phyloP scores from a whole-genome alignment of 2,113 vertebrate genomes.

The Sinosuthora webbiana region DNA sequence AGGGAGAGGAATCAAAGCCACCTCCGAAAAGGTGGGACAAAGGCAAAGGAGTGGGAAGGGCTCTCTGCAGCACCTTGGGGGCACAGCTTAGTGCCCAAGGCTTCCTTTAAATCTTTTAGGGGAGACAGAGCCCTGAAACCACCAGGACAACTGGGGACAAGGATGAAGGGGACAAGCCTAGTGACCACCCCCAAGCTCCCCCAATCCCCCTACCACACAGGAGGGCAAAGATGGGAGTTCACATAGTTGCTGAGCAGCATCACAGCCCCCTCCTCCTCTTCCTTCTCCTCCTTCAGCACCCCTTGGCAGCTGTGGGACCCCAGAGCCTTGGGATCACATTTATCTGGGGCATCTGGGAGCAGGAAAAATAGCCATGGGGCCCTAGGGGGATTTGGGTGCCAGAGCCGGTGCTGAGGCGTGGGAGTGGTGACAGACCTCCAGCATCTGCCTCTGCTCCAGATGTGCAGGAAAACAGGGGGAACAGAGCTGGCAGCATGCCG shows the following conservation, averaged over 20 bases:
- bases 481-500: fast-evolving
- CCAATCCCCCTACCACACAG: neutral
- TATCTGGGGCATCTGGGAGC: neutral
- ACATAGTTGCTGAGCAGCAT: fast-evolving
- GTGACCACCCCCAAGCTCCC: neutral
- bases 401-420: neutral
- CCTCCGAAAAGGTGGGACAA: neutral
- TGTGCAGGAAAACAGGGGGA: neutral
- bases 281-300: neutral
- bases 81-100: neutral
- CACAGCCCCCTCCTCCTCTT: neutral
- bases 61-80: neutral
- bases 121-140: neutral
- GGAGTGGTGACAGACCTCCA: neutral
- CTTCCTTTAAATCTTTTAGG: neutral
- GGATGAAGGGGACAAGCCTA: neutral
- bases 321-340: fast-evolving
- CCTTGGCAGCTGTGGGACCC: neutral
- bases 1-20: neutral
- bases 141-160: neutral
- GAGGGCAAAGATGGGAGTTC: neutral
- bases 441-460: neutral
- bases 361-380: neutral
- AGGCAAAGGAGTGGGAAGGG: neutral
- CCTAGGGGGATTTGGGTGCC: neutral